These are phyloP conservation scores for Latrodectus elegans DNA, from an alignment of 2,888 invertebrate species.

Conservation along the genomic window DNA sequence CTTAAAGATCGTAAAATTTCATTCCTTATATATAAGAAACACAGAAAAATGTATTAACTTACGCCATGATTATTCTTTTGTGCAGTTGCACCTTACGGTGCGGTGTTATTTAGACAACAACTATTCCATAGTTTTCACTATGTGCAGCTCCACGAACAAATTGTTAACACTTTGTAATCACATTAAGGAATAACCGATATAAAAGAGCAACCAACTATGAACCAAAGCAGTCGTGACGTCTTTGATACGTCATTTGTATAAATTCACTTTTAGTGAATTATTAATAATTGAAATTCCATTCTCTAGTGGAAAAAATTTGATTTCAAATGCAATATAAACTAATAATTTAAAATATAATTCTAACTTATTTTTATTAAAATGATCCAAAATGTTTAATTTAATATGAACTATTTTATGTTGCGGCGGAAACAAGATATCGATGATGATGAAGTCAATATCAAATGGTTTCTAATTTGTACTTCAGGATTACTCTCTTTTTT, in stretches of 20 bases:
- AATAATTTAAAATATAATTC: too few relatives aligned
- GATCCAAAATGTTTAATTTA: neutral
- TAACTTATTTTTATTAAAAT: neutral
- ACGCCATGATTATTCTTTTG: slow-evolving; percentile 66
- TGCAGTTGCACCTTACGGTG: slow-evolving; percentile 66
- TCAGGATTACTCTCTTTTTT: too few relatives aligned
- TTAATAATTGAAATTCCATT: neutral
- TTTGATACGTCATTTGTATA: neutral
- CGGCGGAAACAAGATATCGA: too few relatives aligned
- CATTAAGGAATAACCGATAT: slow-evolving; percentile 13
- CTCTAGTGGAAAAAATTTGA: neutral
- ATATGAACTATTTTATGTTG: neutral
- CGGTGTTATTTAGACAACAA: slow-evolving; percentile 28
- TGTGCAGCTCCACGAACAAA: neutral
- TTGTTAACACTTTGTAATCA: slow-evolving; percentile 28
- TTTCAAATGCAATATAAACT: neutral
- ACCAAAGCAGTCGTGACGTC: neutral
- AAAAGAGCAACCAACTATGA: neutral
- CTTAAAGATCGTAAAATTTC: neutral
- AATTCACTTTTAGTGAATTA: neutral
- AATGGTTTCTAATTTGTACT: too few relatives aligned
- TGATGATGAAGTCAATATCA: too few relatives aligned
- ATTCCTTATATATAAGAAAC: neutral
- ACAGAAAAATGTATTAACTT: slow-evolving; percentile 27
- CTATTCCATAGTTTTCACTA: slow-evolving; percentile 54